Base-by-base conservation (phyloP, 2,888 invertebrate genomes). In the Polydrusus tereticollis region DNA sequence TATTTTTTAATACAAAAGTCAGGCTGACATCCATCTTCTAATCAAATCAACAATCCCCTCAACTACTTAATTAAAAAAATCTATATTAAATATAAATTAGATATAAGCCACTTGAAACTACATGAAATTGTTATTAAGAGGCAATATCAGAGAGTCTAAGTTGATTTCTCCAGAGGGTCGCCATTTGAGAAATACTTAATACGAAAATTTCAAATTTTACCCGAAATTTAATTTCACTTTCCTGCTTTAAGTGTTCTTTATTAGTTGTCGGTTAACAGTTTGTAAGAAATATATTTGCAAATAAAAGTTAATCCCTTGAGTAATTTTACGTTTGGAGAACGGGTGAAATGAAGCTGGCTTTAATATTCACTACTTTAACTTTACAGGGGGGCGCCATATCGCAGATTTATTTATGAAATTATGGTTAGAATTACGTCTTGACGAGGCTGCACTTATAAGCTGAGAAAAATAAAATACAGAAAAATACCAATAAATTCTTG, bases 121-220 rank as follows among this genome's bases (percentile, higher is more conserved):
- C 59, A 69, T 50, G 62, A 72, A 74, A 57, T 57, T 60, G 67
- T 70, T 74, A 74, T 76, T 76, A 76, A 76, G 66, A 73, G 41
- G 69, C 68, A 69, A 65, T 70, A 76, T 76, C 67, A 69, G 68
- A 72, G 67, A 70, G 74, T 71, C 47, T 69, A 60, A 70, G 70
- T 58, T 76, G 75, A 76, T 76, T 76, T 76, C 75, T 74, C 75
- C 43, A 69, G 75, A 71, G 75, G 67, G 29, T 29, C 52, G 52
- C 52, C 16, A 29, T 55, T 55, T 16, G 29, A 55, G 52, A 55
- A 29, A 55, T 47, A 21, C 47, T 47, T 47, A 47, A 47, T 47
- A 21, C 47, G 47, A 47, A 47, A 47, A 47, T 47, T 47, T 47
- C 21, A 47, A 47, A 47, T 47, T 55, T 55, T 55, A 55, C 52